Conservation (phyloP, 2,113 vertebrate genomes). For the Corythaixoides concolor region DNA sequence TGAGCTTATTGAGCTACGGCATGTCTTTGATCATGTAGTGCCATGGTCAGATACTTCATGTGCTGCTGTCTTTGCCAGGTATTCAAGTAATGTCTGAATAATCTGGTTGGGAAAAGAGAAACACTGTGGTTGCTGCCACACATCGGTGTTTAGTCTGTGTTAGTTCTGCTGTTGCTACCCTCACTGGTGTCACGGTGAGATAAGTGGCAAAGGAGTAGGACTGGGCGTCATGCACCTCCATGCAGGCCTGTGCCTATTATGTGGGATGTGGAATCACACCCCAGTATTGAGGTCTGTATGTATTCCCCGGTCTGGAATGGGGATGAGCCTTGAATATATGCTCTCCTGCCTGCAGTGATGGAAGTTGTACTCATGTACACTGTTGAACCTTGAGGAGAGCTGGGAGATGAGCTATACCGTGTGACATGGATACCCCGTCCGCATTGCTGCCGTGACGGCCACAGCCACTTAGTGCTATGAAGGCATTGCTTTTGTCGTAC, state of each 20-base stretch:
- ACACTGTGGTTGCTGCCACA: not conserved
- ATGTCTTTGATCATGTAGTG: not conserved
- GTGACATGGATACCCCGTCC: not conserved
- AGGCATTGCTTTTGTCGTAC: not conserved
- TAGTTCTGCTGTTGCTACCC: not conserved
- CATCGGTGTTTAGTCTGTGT: not conserved
- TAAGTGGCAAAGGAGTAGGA: not conserved
- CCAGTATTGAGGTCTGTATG: accelerated
- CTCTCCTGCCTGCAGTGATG: not conserved
- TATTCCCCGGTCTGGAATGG: not conserved
- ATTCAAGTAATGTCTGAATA: not conserved
- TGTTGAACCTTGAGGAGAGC: not conserved
- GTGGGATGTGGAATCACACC: not conserved
- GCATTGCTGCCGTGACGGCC: not conserved
- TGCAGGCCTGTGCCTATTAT: not conserved
- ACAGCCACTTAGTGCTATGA: not conserved
- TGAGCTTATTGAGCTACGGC: not conserved
- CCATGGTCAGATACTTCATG: accelerated
- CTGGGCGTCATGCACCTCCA: accelerated
- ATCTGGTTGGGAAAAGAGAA: not conserved
- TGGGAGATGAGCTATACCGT: not conserved
- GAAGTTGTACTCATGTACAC: accelerated
- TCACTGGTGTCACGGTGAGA: not conserved
- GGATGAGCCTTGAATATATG: not conserved
- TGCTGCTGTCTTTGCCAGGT: not conserved